phyloP scores from a whole-genome alignment of 23 tunicate species.

The Corella eumyota region DNA sequence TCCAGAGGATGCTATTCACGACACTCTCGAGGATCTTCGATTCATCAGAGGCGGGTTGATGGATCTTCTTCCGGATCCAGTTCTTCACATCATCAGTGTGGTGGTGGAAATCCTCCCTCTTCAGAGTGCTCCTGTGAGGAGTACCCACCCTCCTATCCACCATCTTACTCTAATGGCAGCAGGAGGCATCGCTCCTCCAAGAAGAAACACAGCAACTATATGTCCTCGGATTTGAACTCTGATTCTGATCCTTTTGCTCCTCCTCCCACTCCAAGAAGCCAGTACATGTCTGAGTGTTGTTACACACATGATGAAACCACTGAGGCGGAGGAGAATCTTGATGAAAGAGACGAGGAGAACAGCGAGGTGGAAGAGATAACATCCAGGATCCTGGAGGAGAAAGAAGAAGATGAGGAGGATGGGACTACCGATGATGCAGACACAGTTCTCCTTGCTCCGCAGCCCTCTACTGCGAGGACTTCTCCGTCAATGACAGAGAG shows the following conservation, averaged over 20 bases:
- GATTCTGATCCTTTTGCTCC: slow-evolving; percentile 92
- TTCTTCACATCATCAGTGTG: slow-evolving; percentile 19
- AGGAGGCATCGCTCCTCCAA: slow-evolving; percentile 16
- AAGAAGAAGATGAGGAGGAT: slow-evolving; percentile 13
- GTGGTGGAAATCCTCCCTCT: slow-evolving; percentile 7
- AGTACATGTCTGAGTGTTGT: slow-evolving; percentile 82
- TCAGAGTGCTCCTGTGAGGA: slow-evolving; percentile 10
- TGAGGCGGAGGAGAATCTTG: slow-evolving; percentile 36
- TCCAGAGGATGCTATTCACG: slow-evolving; percentile 13
- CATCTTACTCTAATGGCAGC: slow-evolving; percentile 10
- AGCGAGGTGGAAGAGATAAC: slow-evolving; percentile 32
- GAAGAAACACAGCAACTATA: slow-evolving; percentile 11
- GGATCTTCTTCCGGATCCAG: slow-evolving; percentile 15
- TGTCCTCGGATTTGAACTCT: slow-evolving; percentile 26
- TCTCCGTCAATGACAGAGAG: slow-evolving; percentile 38
- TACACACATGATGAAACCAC: slow-evolving; percentile 59
- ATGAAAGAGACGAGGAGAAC: slow-evolving; percentile 5
- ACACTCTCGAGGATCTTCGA: slow-evolving; percentile 4
- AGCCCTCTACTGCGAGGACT: slow-evolving; percentile 6
- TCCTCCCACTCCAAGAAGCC: slow-evolving; percentile 92
- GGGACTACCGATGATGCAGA: slow-evolving; percentile 12
- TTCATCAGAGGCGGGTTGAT: slow-evolving; percentile 7
- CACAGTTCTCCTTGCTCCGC: slow-evolving; percentile 14
- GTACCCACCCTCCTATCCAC: slow-evolving; percentile 10
- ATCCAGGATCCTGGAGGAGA: slow-evolving; percentile 18